Percentiles rank a stretch among this genome's conserved stretches.
Conservation (phyloP, 2,888 invertebrate species). For the Pseudolycoriella hygida region DNA sequence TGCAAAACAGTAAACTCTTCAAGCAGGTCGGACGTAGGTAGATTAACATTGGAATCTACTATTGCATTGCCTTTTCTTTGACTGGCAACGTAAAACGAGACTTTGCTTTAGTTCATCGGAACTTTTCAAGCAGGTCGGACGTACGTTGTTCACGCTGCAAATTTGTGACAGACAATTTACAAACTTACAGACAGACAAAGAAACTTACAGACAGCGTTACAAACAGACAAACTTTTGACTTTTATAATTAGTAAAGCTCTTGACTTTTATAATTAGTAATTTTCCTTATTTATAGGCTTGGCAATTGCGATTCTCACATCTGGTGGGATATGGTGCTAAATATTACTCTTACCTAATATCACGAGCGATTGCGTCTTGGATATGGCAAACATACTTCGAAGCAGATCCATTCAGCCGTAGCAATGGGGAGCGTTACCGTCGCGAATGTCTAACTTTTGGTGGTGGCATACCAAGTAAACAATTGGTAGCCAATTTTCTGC, state of each 20-base stretch:
- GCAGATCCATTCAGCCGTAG: constrained; percentile 53
- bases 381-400: constrained; percentile 80
- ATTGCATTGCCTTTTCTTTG: no score
- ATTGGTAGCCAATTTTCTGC: constrained; percentile 62
- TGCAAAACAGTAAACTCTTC: no score
- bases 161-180: neutral
- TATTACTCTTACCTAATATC: constrained; percentile 97
- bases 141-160: no score
- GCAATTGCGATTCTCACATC: constrained; percentile 90
- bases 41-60: no score
- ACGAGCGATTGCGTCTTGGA: constrained; percentile 77
- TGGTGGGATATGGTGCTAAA: constrained; percentile 96
- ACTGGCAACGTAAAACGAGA: no score
- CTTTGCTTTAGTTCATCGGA: no score
- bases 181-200: neutral
- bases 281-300: constrained; percentile 50
- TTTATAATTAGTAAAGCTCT: no score
- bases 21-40: no score
- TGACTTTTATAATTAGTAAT: no score
- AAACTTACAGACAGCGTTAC: neutral
- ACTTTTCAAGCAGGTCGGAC: no score
- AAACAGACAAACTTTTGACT: no score
- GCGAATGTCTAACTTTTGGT: constrained; percentile 66
- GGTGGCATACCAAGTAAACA: constrained; percentile 69
- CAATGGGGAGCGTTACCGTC: constrained; percentile 64